phyloP scores from a whole-genome alignment of 2,888 invertebrate genomes.

The Barypeithes pellucidus region DNA sequence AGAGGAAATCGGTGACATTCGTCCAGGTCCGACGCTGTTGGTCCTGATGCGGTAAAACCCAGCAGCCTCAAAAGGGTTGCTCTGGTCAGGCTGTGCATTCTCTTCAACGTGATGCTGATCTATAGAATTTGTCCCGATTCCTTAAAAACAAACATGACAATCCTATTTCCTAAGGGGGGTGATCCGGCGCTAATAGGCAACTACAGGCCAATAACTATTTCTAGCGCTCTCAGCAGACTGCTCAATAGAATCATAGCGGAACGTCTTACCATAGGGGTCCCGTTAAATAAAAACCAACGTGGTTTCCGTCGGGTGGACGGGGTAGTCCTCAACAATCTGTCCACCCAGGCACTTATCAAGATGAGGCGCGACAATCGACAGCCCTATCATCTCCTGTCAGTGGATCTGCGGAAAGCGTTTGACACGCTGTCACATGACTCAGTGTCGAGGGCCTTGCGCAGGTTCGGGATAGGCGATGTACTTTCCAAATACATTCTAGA shows the following conservation, averaged over 20 bases:
- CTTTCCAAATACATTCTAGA: no score
- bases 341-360: constrained; percentile 44
- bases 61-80: constrained; percentile 3
- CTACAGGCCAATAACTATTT: background rate
- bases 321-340: constrained; percentile 38
- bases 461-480: no score
- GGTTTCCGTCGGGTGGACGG: constrained; percentile 54
- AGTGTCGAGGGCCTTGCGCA: no score
- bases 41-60: constrained; percentile 38
- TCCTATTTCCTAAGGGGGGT: background rate
- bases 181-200: background rate
- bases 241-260: background rate
- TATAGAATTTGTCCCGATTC: background rate
- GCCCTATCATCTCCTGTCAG: no score
- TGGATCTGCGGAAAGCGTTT: no score
- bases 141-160: background rate
- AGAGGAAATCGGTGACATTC: background rate
- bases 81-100: background rate
- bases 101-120: background rate
- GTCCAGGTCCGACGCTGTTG: constrained; percentile 15
- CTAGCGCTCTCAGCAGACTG: background rate
- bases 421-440: no score
- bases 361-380: no score
- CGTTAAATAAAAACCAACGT: constrained; percentile 37
- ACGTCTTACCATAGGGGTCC: background rate